Evolutionary conservation across 2,113 vertebrate genomes (phyloP).

Genomic region (Oceanodroma tethys): DNA sequence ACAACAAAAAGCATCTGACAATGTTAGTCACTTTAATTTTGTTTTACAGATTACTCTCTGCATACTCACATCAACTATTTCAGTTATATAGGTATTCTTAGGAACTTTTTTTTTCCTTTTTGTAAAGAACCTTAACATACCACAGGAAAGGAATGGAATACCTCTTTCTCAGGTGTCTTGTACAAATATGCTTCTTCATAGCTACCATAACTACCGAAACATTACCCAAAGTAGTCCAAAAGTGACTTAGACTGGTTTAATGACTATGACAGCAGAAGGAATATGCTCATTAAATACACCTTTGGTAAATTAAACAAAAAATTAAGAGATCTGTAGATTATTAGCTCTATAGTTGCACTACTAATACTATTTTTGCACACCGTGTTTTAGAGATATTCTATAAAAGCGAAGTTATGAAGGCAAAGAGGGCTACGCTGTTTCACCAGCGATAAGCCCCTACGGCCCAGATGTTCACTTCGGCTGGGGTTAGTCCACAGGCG

Average conservation of each 20-base stretch:
- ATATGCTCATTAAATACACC: neutral
- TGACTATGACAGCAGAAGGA: neutral
- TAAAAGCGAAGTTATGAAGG: neutral
- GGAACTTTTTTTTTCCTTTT: neutral
- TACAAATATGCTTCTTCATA: neutral
- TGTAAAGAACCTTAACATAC: neutral
- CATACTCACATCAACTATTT: neutral
- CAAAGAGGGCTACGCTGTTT: neutral
- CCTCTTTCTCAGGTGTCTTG: neutral
- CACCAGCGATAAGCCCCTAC: neutral
- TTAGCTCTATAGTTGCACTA: neutral
- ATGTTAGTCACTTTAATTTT: neutral
- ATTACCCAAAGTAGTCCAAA: neutral
- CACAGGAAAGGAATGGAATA: neutral
- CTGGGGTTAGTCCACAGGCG: no score
- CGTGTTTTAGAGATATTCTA: neutral
- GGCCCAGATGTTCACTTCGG: neutral
- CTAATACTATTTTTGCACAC: neutral
- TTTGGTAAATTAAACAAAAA: neutral
- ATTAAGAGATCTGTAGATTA: neutral
- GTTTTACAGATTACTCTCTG: neutral
- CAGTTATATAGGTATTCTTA: neutral
- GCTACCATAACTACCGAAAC: neutral
- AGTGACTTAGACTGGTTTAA: neutral
- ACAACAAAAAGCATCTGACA: neutral